A percentile compares a stretch with the other conserved stretches of the same genome.
phyloP scores from a whole-genome alignment of 1,140 invertebrate species.

The Drosophila virilis region DNA sequence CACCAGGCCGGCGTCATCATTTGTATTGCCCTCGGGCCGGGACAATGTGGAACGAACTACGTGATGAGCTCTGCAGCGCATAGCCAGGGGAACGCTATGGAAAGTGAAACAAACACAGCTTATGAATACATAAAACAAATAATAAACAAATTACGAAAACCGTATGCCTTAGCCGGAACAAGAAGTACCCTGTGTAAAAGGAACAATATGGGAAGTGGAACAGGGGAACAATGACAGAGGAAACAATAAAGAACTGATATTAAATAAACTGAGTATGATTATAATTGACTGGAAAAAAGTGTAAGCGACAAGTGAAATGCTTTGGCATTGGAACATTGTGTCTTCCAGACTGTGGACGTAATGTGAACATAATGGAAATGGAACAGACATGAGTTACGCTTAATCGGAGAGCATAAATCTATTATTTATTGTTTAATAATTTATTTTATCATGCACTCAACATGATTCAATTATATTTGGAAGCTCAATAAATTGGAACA shows the following conservation, averaged over 20 bases:
- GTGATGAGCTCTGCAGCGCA: constrained; percentile 31
- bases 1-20: constrained; percentile 16
- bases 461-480: too few species aligned
- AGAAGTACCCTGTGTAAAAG: too few species aligned
- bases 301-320: too few species aligned
- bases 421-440: too few species aligned
- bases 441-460: too few species aligned
- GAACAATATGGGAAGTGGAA: neutral
- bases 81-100: constrained; percentile 9
- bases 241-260: too few species aligned
- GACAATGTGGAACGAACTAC: constrained; percentile 7
- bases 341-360: too few species aligned
- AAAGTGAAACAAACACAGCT: constrained; percentile 4
- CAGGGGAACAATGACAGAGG: too few species aligned
- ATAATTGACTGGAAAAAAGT: too few species aligned
- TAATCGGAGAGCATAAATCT: too few species aligned
- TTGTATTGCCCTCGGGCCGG: constrained; percentile 27
- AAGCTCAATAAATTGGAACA: neutral
- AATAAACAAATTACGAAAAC: constrained; percentile 1
- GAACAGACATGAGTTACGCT: neutral
- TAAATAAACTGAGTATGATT: too few species aligned
- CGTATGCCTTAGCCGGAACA: neutral
- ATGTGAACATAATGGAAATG: neutral
- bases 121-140: constrained; percentile 6
- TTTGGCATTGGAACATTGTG: too few species aligned